Evolutionary conservation across 92 coral and sea anemone genomes (phyloP).

Genomic region (Scolanthus callimorphus): DNA sequence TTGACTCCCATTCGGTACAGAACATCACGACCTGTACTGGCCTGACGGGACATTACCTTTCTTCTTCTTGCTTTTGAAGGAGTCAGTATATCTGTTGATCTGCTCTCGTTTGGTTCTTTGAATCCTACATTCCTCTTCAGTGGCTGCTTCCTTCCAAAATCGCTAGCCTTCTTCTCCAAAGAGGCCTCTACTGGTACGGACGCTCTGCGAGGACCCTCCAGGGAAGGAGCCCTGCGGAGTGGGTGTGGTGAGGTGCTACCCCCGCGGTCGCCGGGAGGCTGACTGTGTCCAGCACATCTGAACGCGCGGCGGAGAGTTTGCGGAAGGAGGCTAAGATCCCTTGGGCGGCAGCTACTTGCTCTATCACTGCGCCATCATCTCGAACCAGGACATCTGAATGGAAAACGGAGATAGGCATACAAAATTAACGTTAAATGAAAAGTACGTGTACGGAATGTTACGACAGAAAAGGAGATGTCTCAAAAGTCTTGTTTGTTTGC

Average conservation of each 20-base stretch:
- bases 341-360: constrained; percentile 65
- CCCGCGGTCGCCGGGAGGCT: background rate
- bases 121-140: background rate
- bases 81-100: too few species aligned
- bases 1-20: too few species aligned
- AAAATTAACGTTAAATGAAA: too few species aligned
- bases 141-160: background rate
- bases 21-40: too few species aligned
- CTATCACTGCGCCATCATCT: constrained; percentile 45
- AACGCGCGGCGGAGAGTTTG: background rate
- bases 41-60: too few species aligned
- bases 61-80: too few species aligned
- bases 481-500: too few species aligned
- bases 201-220: background rate
- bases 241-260: background rate
- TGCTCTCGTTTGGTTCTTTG: too few species aligned
- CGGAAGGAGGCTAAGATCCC: constrained; percentile 22
- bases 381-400: too few species aligned
- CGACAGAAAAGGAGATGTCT: too few species aligned
- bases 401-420: too few species aligned
- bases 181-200: background rate
- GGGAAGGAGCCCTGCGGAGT: background rate
- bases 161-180: background rate
- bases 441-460: too few species aligned
- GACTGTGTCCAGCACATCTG: background rate